Base-by-base conservation (phyloP, 2,113 vertebrate species). In the Syngnathus scovelli region DNA sequence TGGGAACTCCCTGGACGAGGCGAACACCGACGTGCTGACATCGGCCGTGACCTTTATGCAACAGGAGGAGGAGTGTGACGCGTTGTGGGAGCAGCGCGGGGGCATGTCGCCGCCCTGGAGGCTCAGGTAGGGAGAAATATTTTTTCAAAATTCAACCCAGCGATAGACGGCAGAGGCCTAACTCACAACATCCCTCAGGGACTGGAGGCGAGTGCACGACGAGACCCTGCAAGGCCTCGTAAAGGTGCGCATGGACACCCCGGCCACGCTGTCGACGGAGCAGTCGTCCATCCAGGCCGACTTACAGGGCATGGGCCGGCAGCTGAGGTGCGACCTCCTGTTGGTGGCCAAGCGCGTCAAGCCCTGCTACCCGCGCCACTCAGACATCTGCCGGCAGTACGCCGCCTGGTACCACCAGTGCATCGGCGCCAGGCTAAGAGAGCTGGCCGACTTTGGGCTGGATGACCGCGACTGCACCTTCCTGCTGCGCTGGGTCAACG, bases 401-500 rank as follows among this genome's bases (percentile, higher is more conserved):
- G 93, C 92, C 16, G 15, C 69, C 43, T 4, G 85, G 71, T 98
- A 95, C 80, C 94, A 96, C 70, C 23, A 83, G 7, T 79, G 68
- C 51, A 82, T 96, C 78, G 85, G 92, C 0, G 62, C 73, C 1
- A 88, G 90, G 16, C 64, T 94, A 2, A 70, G 37, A 6, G 73
- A 83, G 67, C 69, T 87, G 37, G 82, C 89, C 6, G 89, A 94
- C 44, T 95, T 86, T 64, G 87, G 74, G 33, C 85, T 97, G 69
- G 90, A 79, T 13, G 83, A 91, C 41, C 83, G 87, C 0, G 95
- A 98, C 80, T 76, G 83, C 69, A 77, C 68, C 1, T 85, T 88
- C 41, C 73, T 99, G 7, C 91, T 99, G 70, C 71, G 43, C 5
- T 98, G 94, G 94, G 93, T 92, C 61, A 89, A 94, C 56, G 89